Evolutionary conservation across 2,888 invertebrate species (phyloP).

Genomic region (Amaurobius ferox): DNA sequence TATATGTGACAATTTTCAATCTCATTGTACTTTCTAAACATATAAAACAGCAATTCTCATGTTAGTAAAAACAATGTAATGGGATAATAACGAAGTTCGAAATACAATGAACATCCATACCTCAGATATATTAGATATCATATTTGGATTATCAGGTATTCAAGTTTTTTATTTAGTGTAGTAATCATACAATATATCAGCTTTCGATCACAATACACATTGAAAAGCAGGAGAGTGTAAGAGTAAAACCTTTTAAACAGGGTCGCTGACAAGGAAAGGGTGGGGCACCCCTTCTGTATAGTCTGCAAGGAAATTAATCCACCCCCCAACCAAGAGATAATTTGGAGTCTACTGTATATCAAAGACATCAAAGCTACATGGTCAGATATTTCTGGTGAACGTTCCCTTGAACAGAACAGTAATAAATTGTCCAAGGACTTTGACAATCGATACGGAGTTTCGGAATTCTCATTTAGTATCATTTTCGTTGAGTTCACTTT

Average conservation of each 20-base stretch:
- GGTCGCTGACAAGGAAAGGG: not conserved
- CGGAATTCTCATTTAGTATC: not conserved
- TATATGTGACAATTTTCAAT: too few species aligned
- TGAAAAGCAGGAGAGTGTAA: not conserved
- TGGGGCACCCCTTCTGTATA: slow-evolving; percentile 6
- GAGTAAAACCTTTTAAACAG: not conserved
- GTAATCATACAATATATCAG: too few species aligned
- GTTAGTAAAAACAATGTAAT: too few species aligned
- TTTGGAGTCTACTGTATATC: slow-evolving; percentile 14
- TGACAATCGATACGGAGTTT: not conserved
- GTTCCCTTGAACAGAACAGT: not conserved
- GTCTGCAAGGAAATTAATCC: slow-evolving; percentile 6
- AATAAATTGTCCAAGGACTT: not conserved
- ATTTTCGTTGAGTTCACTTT: too few species aligned
- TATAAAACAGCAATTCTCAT: too few species aligned
- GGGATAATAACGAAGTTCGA: too few species aligned
- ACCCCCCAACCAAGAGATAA: not conserved
- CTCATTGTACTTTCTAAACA: too few species aligned
- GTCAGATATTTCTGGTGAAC: not conserved
- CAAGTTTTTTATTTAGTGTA: too few species aligned
- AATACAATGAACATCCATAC: too few species aligned
- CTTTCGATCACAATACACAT: not conserved
- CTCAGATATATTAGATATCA: too few species aligned
- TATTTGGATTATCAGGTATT: too few species aligned
- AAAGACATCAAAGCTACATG: not conserved